Conservation (phyloP, 2,797 vertebrate genomes). For the Mormyrus hasselquistii region DNA sequence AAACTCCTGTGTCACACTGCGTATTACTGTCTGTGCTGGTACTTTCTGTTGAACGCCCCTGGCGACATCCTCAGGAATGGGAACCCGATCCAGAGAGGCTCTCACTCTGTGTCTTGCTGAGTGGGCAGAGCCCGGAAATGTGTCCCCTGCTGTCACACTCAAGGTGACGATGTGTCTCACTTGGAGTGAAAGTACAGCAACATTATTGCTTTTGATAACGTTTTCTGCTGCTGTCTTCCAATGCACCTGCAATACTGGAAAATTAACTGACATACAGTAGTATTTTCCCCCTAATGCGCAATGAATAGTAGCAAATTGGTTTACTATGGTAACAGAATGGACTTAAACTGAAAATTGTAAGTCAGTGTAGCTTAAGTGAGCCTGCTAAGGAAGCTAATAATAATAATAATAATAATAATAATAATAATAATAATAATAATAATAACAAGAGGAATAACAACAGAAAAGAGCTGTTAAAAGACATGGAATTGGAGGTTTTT, state of each 20-base stretch:
- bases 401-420: not conserved
- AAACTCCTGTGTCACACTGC: conserved; percentile 31
- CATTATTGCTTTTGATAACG: not conserved
- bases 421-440: not conserved
- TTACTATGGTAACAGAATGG: not conserved
- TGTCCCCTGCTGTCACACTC: not conserved
- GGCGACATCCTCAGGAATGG: conserved; percentile 8
- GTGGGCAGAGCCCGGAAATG: not conserved
- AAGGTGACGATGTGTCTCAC: not conserved
- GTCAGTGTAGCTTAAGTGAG: not conserved
- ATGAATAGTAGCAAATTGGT: not conserved
- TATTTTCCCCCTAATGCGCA: not conserved
- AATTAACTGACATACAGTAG: not conserved
- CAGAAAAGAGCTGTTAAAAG: not conserved
- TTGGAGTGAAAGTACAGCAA: not conserved
- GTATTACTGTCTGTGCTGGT: conserved; percentile 27
- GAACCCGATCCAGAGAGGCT: not conserved
- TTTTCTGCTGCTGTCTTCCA: not conserved
- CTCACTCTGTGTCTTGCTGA: not conserved
- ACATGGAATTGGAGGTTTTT: not conserved
- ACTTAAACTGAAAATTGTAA: not conserved
- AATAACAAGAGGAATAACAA: not conserved
- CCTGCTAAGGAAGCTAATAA: not conserved
- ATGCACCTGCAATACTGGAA: not conserved
- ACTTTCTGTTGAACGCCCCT: conserved; percentile 29